Evolutionary conservation across 37 sponge, comb jelly and placozoan genomes (phyloP).

Genomic region (Agelas oroides): DNA sequence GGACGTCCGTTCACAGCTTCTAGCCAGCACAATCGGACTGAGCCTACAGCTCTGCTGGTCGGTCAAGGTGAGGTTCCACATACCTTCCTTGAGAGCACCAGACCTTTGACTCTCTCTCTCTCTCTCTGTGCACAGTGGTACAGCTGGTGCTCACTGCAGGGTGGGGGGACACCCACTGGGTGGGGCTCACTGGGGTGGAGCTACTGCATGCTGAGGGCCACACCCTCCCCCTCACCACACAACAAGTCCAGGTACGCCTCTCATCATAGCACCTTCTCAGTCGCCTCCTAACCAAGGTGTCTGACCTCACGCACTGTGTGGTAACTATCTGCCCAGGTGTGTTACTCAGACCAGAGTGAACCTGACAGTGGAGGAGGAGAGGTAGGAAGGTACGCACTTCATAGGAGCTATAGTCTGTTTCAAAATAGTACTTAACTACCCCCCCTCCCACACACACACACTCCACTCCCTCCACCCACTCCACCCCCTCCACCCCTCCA

Average conservation of each 20-base stretch:
- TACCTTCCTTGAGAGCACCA: too few species aligned
- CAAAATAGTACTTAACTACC: too few species aligned
- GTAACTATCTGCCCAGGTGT: too few species aligned
- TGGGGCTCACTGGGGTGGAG: slow-evolving; percentile 89
- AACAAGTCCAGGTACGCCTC: background rate
- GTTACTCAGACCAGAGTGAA: too few species aligned
- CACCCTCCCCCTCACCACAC: background rate
- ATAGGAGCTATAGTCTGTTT: too few species aligned
- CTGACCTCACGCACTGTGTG: too few species aligned
- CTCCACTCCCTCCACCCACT: background rate
- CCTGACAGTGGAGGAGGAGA: too few species aligned
- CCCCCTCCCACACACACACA: background rate
- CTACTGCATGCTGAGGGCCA: slow-evolving; percentile 50
- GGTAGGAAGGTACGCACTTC: too few species aligned
- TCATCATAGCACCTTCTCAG: too few species aligned
- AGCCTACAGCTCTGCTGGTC: background rate
- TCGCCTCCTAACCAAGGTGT: too few species aligned
- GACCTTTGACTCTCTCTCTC: too few species aligned
- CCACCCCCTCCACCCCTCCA: too few species aligned
- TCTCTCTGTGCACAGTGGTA: slow-evolving; percentile 5
- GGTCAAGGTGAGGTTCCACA: slow-evolving; percentile 4
- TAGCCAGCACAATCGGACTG: background rate
- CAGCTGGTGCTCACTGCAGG: slow-evolving; percentile 37
- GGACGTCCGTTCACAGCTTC: slow-evolving; percentile 32
- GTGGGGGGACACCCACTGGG: slow-evolving; percentile 87